Evolutionary conservation across 2,797 vertebrate species (phyloP), one percentile per base, ranked within the genome.

Genomic region (Rousettus madagascariensis): DNA sequence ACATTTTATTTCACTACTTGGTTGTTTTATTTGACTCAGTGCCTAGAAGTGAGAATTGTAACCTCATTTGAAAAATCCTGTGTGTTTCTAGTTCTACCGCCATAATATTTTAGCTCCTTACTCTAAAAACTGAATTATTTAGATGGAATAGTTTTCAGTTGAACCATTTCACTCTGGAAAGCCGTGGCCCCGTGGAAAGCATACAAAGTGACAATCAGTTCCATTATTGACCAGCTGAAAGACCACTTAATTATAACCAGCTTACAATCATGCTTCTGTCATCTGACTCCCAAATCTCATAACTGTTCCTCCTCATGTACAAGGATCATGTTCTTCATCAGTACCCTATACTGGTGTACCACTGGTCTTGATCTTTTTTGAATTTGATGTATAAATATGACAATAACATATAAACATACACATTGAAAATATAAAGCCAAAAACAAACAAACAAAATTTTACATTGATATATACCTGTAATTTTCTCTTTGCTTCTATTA

Each of bases 151-250:
- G 17, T 36, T 82, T 59, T 68, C 4, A 63, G 28, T 61, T 78
- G 79, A 89, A 59, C 66, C 8, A 30, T 49, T 95, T 95, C 33
- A 77, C 6, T 79, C 38, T 83, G 55, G 49, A 92, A 90, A 72
- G 24, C 11, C 77, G 16, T 36, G 10, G 5, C 51, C 17, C 16
- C 36, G 1, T 4, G 24, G n/a, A 72, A 91, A 80, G 4, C 22
- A 9, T n/a, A 33, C 5, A 28, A 57, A 85, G 46, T 61, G 80
- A 72, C 46, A 46, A 63, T 36, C 51, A 53, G 13, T 36, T 87
- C 13, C 5, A 49, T 2, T 57, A 26, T 7, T 86, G 72, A 46
- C 13, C 11, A 33, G 4, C 1, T 79, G 20, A 49, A 92, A 41
- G 13, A n/a, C 9, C 6, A 16, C 17, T 63, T 43, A 41, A 41